phyloP scores from a whole-genome alignment of 2,113 vertebrate species.

The Melospiza melodia region DNA sequence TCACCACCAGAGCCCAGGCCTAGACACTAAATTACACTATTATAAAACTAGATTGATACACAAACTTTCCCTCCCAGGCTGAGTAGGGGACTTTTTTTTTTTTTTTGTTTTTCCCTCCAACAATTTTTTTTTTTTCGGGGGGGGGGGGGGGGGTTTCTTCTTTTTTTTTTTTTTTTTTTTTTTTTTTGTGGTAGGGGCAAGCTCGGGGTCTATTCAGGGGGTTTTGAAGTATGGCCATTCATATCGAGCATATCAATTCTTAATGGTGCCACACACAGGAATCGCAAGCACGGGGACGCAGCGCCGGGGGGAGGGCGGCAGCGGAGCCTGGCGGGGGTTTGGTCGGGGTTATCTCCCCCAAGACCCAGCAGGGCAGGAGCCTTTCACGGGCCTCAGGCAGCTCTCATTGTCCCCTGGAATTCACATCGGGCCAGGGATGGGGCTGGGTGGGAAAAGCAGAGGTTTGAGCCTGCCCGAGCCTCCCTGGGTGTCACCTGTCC shows the following conservation, averaged over 20 bases:
- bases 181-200: not conserved
- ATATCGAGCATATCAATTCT: slow-evolving; percentile 65
- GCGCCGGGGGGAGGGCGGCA: not conserved
- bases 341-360: slow-evolving; percentile 24
- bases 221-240: slow-evolving; percentile 60
- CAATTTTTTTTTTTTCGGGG: not conserved
- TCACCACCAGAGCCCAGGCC: slow-evolving; percentile 84
- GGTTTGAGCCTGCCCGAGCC: not conserved
- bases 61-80: slow-evolving; percentile 74
- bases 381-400: not conserved
- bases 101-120: not conserved
- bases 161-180: not conserved
- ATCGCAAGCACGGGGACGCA: not conserved
- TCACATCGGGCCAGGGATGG: not conserved
- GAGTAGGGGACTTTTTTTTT: slow-evolving; percentile 63
- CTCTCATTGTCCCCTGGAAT: slow-evolving; percentile 3
- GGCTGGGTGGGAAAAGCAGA: not conserved
- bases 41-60: slow-evolving; percentile 81
- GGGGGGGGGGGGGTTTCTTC: too few relatives aligned
- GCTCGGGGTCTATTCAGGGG: slow-evolving; percentile 41
- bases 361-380: slow-evolving; percentile 14
- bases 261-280: slow-evolving; percentile 63
- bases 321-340: not conserved
- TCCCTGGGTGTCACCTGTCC: not conserved
- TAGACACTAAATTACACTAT: slow-evolving; percentile 85